phyloP scores from a whole-genome alignment of 2,888 invertebrate species.

The Falcaria lacertinaria region DNA sequence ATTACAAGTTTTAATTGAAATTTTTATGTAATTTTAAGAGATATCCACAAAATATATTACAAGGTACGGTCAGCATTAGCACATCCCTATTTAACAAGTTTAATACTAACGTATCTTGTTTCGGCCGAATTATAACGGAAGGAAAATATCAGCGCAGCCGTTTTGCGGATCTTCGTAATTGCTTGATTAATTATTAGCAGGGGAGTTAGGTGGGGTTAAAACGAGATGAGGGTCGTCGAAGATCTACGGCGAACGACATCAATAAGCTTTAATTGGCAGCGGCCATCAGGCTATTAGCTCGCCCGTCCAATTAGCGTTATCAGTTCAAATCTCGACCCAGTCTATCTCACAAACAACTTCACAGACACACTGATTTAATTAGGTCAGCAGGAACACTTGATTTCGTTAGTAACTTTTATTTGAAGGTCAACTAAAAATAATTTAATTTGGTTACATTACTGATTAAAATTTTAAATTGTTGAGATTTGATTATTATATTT shows the following conservation, averaged over 20 bases:
- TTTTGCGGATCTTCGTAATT: conserved; percentile 59
- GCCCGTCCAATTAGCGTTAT: conserved; percentile 64
- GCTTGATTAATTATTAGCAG: conserved; percentile 75
- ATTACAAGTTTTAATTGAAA: no score
- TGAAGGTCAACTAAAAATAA: conserved; percentile 1
- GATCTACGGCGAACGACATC: conserved; percentile 67
- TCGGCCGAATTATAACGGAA: conserved; percentile 28
- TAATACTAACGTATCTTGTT: conserved; percentile 19
- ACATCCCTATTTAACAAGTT: conserved; percentile 2
- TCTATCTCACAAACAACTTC: conserved; percentile 24
- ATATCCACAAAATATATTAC: no score
- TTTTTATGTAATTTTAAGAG: no score
- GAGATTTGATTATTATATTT: no score
- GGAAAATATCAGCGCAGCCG: conserved; percentile 45
- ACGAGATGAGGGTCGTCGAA: conserved; percentile 69
- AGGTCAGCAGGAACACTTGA: conserved; percentile 20
- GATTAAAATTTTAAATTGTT: no score
- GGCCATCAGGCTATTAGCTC: conserved; percentile 67
- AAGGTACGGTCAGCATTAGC: neutral
- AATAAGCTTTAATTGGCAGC: conserved; percentile 73
- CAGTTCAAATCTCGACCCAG: conserved; percentile 31
- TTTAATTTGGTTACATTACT: no score
- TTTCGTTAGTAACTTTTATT: conserved; percentile 8
- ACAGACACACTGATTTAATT: conserved; percentile 18
- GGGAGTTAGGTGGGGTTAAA: conserved; percentile 66